A percentile compares a stretch with the other conserved stretches of the same genome.
phyloP scores from a whole-genome alignment of 2,888 invertebrate genomes.

The Alloscopus bannaensis region DNA sequence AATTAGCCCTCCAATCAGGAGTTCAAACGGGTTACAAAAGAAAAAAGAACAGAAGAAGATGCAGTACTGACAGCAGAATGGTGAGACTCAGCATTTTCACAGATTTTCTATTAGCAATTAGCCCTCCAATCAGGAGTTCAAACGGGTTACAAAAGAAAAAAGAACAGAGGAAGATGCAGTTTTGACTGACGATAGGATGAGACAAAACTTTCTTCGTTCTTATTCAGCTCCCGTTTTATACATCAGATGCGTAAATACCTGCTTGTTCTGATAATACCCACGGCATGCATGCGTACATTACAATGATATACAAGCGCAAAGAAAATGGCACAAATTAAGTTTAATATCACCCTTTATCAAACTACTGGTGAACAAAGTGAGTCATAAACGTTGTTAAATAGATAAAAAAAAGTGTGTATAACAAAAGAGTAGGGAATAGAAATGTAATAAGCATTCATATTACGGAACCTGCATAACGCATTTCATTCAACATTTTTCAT shows the following conservation, averaged over 20 bases:
- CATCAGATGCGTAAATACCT: too few species aligned
- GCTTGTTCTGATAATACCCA: too few species aligned
- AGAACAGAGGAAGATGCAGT: neutral
- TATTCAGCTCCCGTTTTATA: too few species aligned
- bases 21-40: slow-evolving; percentile 47
- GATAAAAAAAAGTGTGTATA: neutral
- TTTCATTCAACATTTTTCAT: slow-evolving; percentile 59
- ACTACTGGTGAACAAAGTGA: slow-evolving; percentile 7
- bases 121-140: neutral
- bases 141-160: neutral
- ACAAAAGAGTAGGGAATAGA: neutral
- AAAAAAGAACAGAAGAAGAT: slow-evolving; percentile 8
- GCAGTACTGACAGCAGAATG: too few species aligned
- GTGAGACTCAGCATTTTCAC: too few species aligned
- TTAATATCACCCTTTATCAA: slow-evolving; percentile 1
- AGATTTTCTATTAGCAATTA: neutral
- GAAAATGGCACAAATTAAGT: slow-evolving; percentile 19
- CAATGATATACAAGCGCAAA: neutral
- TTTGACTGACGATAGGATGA: too few species aligned
- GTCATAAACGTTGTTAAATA: too few species aligned
- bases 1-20: slow-evolving; percentile 47
- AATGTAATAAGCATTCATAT: too few species aligned
- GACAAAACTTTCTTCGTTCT: too few species aligned
- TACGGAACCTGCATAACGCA: too few species aligned
- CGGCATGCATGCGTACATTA: too few species aligned